phyloP scores from a whole-genome alignment of 2,113 vertebrate genomes.

The Siniperca chuatsi region DNA sequence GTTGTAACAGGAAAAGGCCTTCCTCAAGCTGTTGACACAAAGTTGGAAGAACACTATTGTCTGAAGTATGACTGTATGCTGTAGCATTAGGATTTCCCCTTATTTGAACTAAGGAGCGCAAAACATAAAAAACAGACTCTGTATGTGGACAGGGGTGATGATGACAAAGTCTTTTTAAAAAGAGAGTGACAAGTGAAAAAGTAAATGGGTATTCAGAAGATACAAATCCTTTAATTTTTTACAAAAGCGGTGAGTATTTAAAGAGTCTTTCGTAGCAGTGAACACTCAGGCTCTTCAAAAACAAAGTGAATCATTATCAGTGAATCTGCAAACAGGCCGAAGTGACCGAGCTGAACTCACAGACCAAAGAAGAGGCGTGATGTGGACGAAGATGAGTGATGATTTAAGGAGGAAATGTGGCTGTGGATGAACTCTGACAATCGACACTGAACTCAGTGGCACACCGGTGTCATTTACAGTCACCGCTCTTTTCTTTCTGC shows the following conservation, averaged over 20 bases:
- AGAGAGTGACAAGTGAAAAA: not conserved
- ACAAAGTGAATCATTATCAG: no score
- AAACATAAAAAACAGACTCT: no score
- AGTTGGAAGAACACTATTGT: not conserved
- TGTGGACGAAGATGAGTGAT: not conserved
- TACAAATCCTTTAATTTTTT: not conserved
- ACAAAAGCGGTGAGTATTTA: not conserved
- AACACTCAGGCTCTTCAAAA: no score
- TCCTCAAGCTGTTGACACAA: no score
- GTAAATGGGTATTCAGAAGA: not conserved
- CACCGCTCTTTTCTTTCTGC: not conserved
- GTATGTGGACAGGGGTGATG: not conserved
- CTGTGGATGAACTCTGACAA: not conserved
- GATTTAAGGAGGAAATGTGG: slow-evolving; percentile 1
- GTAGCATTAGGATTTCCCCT: not conserved
- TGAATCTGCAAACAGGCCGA: not conserved
- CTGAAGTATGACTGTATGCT: not conserved
- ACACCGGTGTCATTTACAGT: not conserved
- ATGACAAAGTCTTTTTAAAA: not conserved
- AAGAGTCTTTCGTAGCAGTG: not conserved
- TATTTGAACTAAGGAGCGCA: not conserved
- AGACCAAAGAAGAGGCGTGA: not conserved
- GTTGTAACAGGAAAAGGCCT: not conserved
- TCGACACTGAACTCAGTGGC: not conserved
- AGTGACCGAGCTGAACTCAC: not conserved